phyloP scores from a whole-genome alignment of 1,140 invertebrate species.

The Coelopa frigida region DNA sequence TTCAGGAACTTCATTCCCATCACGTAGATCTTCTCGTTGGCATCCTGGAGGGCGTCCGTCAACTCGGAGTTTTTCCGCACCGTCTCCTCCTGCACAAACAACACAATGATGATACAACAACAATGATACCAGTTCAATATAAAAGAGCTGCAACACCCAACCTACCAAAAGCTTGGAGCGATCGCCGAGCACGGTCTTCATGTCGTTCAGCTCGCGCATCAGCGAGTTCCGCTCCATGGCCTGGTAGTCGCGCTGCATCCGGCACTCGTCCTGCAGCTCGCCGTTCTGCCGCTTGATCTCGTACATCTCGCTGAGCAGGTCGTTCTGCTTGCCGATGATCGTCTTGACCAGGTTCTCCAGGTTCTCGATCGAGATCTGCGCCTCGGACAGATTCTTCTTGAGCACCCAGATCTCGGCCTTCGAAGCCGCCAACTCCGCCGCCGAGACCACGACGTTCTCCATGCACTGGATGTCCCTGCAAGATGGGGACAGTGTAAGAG shows the following conservation, averaged over 20 bases:
- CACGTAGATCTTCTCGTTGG: slow-evolving; percentile 13
- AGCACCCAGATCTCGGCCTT: slow-evolving; percentile 33
- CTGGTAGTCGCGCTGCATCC: slow-evolving; percentile 32
- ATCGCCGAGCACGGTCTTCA: slow-evolving; percentile 12
- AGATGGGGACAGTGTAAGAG: too few species aligned
- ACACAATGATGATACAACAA: too few species aligned
- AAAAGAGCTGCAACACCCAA: too few species aligned
- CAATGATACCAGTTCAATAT: not conserved
- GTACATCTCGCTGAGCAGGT: slow-evolving; percentile 24
- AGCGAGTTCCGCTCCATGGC: slow-evolving; percentile 30
- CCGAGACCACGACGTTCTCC: slow-evolving; percentile 14
- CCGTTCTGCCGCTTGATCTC: slow-evolving; percentile 22
- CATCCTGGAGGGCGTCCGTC: slow-evolving; percentile 8
- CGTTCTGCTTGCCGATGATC: slow-evolving; percentile 30
- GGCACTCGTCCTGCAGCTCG: slow-evolving; percentile 22
- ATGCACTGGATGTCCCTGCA: too few species aligned
- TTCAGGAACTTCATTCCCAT: slow-evolving; percentile 15
- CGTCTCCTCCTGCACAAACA: slow-evolving; percentile 6
- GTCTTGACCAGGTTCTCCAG: slow-evolving; percentile 27
- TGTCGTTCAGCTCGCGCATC: slow-evolving; percentile 23
- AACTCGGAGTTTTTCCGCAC: slow-evolving; percentile 10
- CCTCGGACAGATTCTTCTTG: slow-evolving; percentile 25
- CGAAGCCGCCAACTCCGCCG: slow-evolving; percentile 22
- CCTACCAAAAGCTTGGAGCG: slow-evolving; percentile 10
- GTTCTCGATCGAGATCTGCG: slow-evolving; percentile 24